Evolutionary conservation across 2,888 invertebrate genomes (phyloP).

Genomic region (Spisula subtruncata): DNA sequence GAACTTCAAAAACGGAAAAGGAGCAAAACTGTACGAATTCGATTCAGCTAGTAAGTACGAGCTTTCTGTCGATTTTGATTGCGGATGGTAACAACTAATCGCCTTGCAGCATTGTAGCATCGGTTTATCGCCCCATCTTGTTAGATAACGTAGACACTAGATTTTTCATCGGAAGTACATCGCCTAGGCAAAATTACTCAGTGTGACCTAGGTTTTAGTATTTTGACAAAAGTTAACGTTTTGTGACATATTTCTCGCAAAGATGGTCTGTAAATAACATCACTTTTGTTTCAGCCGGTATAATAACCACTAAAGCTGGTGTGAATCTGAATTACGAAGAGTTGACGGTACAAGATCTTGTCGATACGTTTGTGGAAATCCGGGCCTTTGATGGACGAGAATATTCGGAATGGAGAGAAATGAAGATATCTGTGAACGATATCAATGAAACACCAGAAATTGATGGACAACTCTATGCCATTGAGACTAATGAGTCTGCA

Average conservation of each 20-base stretch:
- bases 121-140: too few species aligned
- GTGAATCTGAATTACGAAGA: slow-evolving; percentile 65
- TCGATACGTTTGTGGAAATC: slow-evolving; percentile 48
- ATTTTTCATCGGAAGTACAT: too few species aligned
- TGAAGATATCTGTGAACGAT: slow-evolving; percentile 51
- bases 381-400: slow-evolving; percentile 60
- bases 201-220: too few species aligned
- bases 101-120: too few species aligned
- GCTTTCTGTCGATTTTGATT: too few species aligned
- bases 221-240: too few species aligned
- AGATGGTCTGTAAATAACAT: too few species aligned
- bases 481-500: slow-evolving; percentile 58
- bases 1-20: slow-evolving; percentile 47
- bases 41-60: slow-evolving; percentile 52
- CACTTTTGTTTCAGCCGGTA: slow-evolving; percentile 58
- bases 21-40: slow-evolving; percentile 45
- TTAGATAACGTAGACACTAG: too few species aligned
- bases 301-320: slow-evolving; percentile 49
- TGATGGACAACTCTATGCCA: slow-evolving; percentile 41
- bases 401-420: slow-evolving; percentile 43
- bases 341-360: slow-evolving; percentile 35
- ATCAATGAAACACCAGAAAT: slow-evolving; percentile 65
- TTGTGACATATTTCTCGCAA: too few species aligned
- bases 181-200: too few species aligned
- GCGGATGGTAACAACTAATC: too few species aligned